Conservation (phyloP, 2,888 invertebrate species). For the Omphaloscelis lunosa region DNA sequence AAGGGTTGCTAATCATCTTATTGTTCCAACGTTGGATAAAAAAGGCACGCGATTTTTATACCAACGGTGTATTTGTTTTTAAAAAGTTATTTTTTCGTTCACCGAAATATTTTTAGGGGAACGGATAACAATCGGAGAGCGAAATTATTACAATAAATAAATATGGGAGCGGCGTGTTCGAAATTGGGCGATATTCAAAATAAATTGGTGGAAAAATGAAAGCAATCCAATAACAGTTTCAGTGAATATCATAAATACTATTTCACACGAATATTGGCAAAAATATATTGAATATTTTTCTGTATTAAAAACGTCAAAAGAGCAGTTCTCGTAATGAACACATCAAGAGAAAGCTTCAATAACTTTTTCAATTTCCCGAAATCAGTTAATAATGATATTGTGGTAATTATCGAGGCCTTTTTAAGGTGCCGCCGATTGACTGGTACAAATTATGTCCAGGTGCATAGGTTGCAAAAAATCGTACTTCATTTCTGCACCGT, state of each 20-base stretch:
- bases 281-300: neutral
- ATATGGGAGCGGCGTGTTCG: conserved; percentile 30
- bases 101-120: conserved; percentile 55
- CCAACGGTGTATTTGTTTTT: conserved; percentile 66
- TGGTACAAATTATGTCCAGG: conserved; percentile 76
- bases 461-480: conserved; percentile 77
- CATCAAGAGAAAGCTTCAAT: conserved; percentile 44
- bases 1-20: conserved; percentile 82
- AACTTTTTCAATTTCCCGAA: conserved; percentile 32
- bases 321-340: conserved; percentile 38
- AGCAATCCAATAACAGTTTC: conserved; percentile 29
- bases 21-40: conserved; percentile 76
- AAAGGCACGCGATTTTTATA: conserved; percentile 73
- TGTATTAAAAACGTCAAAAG: conserved; percentile 6
- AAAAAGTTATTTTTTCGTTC: conserved; percentile 52
- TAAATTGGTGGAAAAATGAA: conserved; percentile 40
- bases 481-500: conserved; percentile 69
- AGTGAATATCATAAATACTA: conserved; percentile 20
- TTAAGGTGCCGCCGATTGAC: conserved; percentile 71
- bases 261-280: neutral
- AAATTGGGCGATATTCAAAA: conserved; percentile 35
- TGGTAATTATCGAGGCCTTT: conserved; percentile 64
- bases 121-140: conserved; percentile 50
- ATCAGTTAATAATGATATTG: conserved; percentile 65
- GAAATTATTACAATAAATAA: conserved; percentile 54